A percentile compares a stretch with the other conserved stretches of the same genome.
These are phyloP conservation scores for Bombus waltoni DNA, from an alignment of 1,140 invertebrate species.

Conservation along the genomic window DNA sequence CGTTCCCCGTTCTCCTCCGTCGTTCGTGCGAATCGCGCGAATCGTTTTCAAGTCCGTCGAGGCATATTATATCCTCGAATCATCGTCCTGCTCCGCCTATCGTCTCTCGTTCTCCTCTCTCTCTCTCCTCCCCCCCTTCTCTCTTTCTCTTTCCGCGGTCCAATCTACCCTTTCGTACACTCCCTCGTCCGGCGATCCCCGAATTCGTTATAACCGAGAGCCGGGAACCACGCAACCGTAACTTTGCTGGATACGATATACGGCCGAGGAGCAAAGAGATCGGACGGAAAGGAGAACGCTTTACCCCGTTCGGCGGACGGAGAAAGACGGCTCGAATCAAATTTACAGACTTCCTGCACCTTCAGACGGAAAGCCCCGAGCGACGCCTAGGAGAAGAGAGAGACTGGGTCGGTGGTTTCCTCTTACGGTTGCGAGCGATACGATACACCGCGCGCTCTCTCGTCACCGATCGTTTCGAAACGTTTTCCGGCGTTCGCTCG, in stretches of 20 bases:
- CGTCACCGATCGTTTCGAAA: background rate
- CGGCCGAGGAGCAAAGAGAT: background rate
- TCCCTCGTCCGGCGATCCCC: constrained; percentile 56
- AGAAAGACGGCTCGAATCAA: constrained; percentile 60
- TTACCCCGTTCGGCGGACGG: background rate
- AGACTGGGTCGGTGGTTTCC: background rate
- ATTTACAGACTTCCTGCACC: constrained; percentile 56
- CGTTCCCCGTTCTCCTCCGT: constrained; percentile 13
- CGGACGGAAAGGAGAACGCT: background rate
- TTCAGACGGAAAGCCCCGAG: background rate
- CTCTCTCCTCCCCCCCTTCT: background rate
- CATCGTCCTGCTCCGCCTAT: constrained; percentile 34
- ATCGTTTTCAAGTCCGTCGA: constrained; percentile 40
- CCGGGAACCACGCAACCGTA: constrained; percentile 61
- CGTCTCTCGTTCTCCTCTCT: background rate
- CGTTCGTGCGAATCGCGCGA: constrained; percentile 26
- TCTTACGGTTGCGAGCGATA: background rate
- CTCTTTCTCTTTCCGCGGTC: background rate
- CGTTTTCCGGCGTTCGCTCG: background rate
- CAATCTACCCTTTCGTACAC: constrained; percentile 20
- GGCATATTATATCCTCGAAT: constrained; percentile 62
- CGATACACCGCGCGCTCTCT: background rate
- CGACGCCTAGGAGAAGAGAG: background rate
- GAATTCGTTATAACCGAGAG: constrained; percentile 64
- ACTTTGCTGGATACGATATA: constrained; percentile 60